phyloP scores from a whole-genome alignment of 2,797 vertebrate species.

The Sarcophilus harrisii region DNA sequence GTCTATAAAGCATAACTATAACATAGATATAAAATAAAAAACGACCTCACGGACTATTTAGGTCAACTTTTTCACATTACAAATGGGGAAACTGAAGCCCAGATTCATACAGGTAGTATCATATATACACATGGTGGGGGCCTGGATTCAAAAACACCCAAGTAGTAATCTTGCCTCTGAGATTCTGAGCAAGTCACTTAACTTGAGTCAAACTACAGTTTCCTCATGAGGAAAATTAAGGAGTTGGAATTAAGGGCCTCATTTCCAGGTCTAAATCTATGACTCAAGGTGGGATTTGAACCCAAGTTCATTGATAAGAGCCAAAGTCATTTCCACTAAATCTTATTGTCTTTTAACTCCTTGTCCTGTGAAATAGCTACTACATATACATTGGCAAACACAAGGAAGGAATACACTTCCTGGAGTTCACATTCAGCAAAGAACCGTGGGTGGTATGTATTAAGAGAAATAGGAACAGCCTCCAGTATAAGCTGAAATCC shows the following conservation, averaged over 20 bases:
- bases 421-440: neutral
- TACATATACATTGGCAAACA: accelerated
- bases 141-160: neutral
- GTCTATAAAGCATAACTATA: neutral
- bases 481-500: neutral
- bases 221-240: neutral
- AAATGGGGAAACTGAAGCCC: neutral
- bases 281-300: neutral
- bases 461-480: neutral
- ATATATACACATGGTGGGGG: neutral
- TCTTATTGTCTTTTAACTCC: neutral
- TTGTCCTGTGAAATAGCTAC: neutral
- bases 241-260: neutral
- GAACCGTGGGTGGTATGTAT: neutral
- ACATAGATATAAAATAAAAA: neutral
- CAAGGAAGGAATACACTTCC: neutral
- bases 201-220: neutral
- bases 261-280: neutral
- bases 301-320: neutral
- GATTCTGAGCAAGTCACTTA: neutral
- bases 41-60: neutral
- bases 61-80: neutral
- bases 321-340: neutral
- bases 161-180: neutral
- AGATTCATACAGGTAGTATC: neutral